Evolutionary conservation across 2,797 vertebrate genomes (phyloP).

Genomic region (Ispidina picta): DNA sequence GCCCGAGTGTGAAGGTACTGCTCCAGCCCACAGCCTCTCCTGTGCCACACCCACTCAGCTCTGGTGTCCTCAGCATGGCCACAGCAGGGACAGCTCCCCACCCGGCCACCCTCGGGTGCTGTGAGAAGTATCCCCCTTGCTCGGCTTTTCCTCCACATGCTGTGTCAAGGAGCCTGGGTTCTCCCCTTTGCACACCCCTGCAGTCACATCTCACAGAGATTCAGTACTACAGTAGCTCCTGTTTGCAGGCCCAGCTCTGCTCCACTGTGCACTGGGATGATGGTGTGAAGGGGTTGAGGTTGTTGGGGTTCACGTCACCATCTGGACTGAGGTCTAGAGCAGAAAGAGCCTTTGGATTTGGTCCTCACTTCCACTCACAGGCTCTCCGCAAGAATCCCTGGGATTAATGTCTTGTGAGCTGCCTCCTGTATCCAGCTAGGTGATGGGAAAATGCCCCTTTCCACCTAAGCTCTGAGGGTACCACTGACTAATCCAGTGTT

Average conservation of each 20-base stretch:
- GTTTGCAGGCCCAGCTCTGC: neutral
- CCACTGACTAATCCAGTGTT: accelerated
- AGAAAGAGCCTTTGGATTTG: neutral
- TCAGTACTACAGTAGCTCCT: accelerated
- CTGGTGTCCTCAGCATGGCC: neutral
- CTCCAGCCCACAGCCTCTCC: accelerated
- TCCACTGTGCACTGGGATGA: accelerated
- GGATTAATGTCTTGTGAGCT: neutral
- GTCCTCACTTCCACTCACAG: accelerated
- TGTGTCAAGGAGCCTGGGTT: neutral
- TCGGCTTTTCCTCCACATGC: accelerated
- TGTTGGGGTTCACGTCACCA: neutral
- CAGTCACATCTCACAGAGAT: neutral
- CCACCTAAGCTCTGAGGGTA: accelerated
- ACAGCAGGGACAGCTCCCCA: neutral
- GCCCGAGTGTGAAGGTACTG: slow-evolving; percentile 92
- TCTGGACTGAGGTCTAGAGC: neutral
- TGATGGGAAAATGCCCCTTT: neutral
- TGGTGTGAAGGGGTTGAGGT: neutral
- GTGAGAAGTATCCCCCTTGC: accelerated
- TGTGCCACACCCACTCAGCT: accelerated
- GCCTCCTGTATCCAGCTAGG: accelerated
- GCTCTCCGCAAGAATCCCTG: accelerated
- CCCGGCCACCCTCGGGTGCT: neutral
- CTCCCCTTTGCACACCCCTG: neutral